These are phyloP conservation scores for Aviceda subcristata DNA, from an alignment of 2,113 vertebrate genomes.

Conservation along the genomic window DNA sequence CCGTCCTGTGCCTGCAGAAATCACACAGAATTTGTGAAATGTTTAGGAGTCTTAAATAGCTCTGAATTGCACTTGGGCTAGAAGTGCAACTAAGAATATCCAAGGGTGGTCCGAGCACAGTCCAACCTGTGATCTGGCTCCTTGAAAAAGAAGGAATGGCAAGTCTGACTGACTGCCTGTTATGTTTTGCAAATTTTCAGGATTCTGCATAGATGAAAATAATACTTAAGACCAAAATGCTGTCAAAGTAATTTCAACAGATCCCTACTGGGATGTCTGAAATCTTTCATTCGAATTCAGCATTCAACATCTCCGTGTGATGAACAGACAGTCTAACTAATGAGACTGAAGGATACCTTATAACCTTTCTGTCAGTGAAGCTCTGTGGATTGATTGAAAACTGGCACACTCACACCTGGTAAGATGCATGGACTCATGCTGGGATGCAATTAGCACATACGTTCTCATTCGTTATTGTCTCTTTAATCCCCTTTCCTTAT, in stretches of 20 bases:
- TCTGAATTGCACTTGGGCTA: not conserved
- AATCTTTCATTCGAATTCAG: not conserved
- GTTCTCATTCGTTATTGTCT: constrained; percentile 13
- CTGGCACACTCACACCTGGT: not conserved
- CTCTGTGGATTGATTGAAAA: not conserved
- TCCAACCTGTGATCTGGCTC: not conserved
- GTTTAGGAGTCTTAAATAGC: not conserved
- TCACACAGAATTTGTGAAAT: not conserved
- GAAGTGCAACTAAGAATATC: not conserved
- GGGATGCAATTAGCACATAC: constrained; percentile 1
- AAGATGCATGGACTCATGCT: not conserved
- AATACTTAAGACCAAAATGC: not conserved
- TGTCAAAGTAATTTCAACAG: not conserved
- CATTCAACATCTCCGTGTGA: not conserved
- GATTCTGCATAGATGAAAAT: not conserved
- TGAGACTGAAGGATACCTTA: not conserved
- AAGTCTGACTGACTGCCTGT: not conserved
- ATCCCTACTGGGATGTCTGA: not conserved
- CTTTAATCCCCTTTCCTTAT: not conserved
- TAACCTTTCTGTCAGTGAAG: not conserved
- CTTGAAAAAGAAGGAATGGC: not conserved
- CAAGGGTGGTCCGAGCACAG: not conserved
- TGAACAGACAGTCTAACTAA: constrained; percentile 14
- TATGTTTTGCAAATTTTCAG: not conserved
- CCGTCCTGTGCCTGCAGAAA: not conserved